These are phyloP conservation scores for Caerostris darwini DNA, from an alignment of 1,140 invertebrate species.

Conservation along the genomic window DNA sequence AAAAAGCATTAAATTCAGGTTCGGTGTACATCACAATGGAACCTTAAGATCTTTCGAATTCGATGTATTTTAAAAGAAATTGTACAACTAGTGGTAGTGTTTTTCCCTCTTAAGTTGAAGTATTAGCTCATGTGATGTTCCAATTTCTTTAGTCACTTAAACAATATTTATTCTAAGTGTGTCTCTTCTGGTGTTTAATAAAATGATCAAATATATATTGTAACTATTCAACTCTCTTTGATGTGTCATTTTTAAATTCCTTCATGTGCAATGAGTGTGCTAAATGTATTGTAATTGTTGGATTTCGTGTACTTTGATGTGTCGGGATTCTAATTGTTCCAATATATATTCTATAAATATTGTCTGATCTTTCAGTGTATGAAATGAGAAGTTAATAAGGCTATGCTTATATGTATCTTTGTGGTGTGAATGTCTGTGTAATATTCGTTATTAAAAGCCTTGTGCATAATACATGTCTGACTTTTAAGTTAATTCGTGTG, in stretches of 20 bases:
- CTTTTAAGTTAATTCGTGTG: background rate
- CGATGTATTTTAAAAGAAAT: too few relatives aligned
- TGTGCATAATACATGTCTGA: background rate
- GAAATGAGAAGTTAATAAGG: background rate
- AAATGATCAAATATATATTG: slow-evolving; percentile 2
- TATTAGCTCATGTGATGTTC: background rate
- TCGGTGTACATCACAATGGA: too few relatives aligned
- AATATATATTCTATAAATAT: background rate
- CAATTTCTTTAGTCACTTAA: background rate
- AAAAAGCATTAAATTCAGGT: too few relatives aligned
- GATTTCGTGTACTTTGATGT: slow-evolving; percentile 21
- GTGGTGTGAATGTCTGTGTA: background rate
- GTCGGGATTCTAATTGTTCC: background rate
- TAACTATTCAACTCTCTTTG: slow-evolving; percentile 11
- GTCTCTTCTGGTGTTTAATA: slow-evolving; percentile 19
- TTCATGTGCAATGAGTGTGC: slow-evolving; percentile 32
- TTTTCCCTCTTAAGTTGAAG: too few relatives aligned
- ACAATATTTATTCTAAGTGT: slow-evolving; percentile 21
- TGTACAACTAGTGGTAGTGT: too few relatives aligned
- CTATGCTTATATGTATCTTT: background rate
- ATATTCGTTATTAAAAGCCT: slow-evolving; percentile 7
- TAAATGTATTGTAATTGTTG: slow-evolving; percentile 19
- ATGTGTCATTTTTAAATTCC: slow-evolving; percentile 39
- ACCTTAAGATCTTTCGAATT: too few relatives aligned
- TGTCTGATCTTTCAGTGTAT: slow-evolving; percentile 35